Base-by-base conservation (phyloP, 2,797 vertebrate species). In the Podarcis lilfordi region DNA sequence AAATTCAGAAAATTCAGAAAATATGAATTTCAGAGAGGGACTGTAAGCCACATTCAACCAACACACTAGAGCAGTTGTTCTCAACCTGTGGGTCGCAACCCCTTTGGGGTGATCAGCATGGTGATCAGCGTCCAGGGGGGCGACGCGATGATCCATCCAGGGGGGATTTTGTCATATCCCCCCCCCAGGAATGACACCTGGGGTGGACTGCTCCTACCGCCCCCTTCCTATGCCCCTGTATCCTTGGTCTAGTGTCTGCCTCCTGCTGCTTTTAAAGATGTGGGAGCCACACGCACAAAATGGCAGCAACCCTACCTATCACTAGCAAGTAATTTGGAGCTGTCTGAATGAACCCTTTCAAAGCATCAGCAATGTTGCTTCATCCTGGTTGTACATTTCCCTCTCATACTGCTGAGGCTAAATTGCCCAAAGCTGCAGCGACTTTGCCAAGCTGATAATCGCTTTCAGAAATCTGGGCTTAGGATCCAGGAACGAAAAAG, bases 381-480 rank as follows among this genome's bases (percentile, higher is more conserved):
- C 35, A 3, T 61, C 78, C 74, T 50, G 11, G 61, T 27, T 76
- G 9, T 15, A 25, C 29, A 11, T 27, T 76, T 85, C 64, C 64
- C 66, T 35, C 29, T 79, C 35, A 19, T 25, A 55, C 19, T 8
- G 35, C 50, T 80, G 8, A 5, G 43, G 27, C 40, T 2, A 11
- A 71, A 59, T 45, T 69, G 66, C 40, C 64, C 69, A 79, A 71
- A 72, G 61, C n/a, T 43, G 29, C 61, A 66, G 8, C 76, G 32
- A n/a, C 82, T 86, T 61, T 81, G 86, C 84, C 86, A 66, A 82
- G 80, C 64, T 37, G 50, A 72, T 80, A 69, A 55, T 79, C 77
- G 55, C 61, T 55, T 59, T 71, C 66, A 50, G 32, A 71, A 80
- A 86, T 1, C 74, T 88, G 74, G 35, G 55, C 61, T 55, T 88